Conservation (phyloP, 2,113 vertebrate species). For the Cynopterus brachyotis region DNA sequence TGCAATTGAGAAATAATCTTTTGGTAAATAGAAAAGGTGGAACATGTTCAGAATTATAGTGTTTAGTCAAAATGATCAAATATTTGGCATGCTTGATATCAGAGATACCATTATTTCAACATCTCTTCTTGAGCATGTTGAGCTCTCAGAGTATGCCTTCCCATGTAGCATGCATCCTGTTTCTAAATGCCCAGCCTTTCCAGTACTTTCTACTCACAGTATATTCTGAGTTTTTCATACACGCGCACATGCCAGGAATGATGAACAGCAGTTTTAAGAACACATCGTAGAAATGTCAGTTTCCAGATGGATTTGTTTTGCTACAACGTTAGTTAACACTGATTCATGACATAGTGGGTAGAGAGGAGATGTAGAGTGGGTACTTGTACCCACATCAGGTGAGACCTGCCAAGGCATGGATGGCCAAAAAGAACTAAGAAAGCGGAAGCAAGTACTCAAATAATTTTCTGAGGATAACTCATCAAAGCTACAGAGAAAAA, state of each 20-base stretch:
- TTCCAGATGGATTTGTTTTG: conserved; percentile 79
- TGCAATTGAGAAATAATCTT: conserved; percentile 60
- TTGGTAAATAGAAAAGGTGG: conserved; percentile 49
- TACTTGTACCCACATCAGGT: conserved; percentile 37
- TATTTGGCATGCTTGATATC: conserved; percentile 30
- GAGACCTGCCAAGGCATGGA: conserved; percentile 21
- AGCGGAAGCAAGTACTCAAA: conserved; percentile 14
- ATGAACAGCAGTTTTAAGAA: conserved; percentile 66
- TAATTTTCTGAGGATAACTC: conserved; percentile 20
- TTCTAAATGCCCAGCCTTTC: neutral
- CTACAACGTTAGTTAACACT: conserved; percentile 64
- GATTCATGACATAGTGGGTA: conserved; percentile 54
- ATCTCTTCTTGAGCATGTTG: no score
- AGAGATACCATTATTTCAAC: neutral
- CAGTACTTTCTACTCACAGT: conserved; percentile 10
- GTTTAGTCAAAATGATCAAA: conserved; percentile 16
- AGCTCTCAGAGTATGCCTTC: neutral
- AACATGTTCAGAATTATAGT: neutral
- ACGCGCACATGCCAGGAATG: conserved; percentile 2
- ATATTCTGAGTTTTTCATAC: conserved; percentile 53
- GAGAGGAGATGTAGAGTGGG: neutral
- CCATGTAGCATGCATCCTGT: neutral
- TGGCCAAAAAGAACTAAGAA: conserved; percentile 43
- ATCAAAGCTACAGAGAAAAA: neutral
- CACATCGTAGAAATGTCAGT: conserved; percentile 73